Percentiles rank a stretch among this genome's conserved stretches.
These are phyloP conservation scores for Chaitophorus viminalis DNA, from an alignment of 2,888 invertebrate genomes.

Conservation along the genomic window DNA sequence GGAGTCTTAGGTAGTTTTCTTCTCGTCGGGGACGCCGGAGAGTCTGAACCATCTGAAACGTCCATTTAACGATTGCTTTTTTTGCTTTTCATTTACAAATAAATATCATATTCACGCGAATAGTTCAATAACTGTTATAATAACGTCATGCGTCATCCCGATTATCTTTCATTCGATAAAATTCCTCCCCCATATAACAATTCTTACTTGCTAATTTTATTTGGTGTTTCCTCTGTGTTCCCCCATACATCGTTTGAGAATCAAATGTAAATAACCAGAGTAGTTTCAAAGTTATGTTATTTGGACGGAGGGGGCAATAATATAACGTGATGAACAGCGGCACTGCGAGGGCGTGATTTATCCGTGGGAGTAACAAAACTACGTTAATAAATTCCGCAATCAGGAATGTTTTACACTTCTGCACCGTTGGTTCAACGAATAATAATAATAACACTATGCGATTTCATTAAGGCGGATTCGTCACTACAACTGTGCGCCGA, in stretches of 20 bases:
- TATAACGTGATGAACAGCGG: not conserved
- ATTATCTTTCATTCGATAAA: not conserved
- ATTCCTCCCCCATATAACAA: not conserved
- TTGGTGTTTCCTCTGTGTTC: not conserved
- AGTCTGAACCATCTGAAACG: slow-evolving; percentile 85
- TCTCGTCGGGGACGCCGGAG: slow-evolving; percentile 88
- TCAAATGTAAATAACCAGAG: not conserved
- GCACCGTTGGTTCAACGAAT: not conserved
- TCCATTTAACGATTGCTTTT: slow-evolving; percentile 15
- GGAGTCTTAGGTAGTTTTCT: slow-evolving; percentile 97
- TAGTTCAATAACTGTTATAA: not conserved
- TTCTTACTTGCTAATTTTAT: not conserved
- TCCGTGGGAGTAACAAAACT: slow-evolving; percentile 30
- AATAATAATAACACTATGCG: not conserved
- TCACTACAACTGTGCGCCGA: not conserved
- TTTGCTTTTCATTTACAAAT: not conserved
- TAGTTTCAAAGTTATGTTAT: slow-evolving; percentile 1
- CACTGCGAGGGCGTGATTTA: not conserved
- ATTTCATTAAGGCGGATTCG: not conserved
- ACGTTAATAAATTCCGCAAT: slow-evolving; percentile 18
- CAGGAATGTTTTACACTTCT: slow-evolving; percentile 4
- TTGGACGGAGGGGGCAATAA: not conserved
- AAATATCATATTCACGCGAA: not conserved
- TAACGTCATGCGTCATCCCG: not conserved
- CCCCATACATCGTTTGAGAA: not conserved